phyloP scores from a whole-genome alignment of 1,140 invertebrate genomes.

The Magallana ariakensis region DNA sequence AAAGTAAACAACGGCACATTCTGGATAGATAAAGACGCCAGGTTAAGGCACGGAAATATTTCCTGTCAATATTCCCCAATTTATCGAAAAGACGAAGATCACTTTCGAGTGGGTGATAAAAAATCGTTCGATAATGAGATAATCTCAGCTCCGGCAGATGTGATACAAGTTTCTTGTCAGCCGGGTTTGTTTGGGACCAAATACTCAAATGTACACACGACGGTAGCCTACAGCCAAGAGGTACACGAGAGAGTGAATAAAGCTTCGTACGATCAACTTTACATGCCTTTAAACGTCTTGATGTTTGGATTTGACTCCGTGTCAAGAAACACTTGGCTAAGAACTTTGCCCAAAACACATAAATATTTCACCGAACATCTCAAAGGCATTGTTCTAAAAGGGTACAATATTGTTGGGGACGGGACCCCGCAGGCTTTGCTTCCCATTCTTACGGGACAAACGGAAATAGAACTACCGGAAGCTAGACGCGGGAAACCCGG shows the following conservation, averaged over 20 bases:
- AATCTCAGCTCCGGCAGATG: conserved; percentile 66
- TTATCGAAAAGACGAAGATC: conserved; percentile 61
- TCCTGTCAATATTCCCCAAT: conserved; percentile 70
- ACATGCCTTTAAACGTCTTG: conserved; percentile 85
- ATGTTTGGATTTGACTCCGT: conserved; percentile 96
- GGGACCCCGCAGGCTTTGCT: conserved; percentile 95
- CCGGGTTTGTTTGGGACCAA: conserved; percentile 60
- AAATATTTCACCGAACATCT: conserved; percentile 87
- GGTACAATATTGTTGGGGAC: conserved; percentile 96
- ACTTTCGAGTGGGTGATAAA: conserved; percentile 51
- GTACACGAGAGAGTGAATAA: conserved; percentile 45
- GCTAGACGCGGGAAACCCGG: conserved; percentile 86
- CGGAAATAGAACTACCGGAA: conserved; percentile 85
- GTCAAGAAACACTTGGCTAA: conserved; percentile 91
- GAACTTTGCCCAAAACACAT: conserved; percentile 91
- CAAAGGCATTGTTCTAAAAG: conserved; percentile 86
- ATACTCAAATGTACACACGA: conserved; percentile 75
- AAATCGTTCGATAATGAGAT: conserved; percentile 67
- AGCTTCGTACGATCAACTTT: neutral
- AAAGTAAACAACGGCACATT: conserved; percentile 68
- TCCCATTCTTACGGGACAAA: conserved; percentile 92
- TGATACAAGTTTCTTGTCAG: conserved; percentile 73
- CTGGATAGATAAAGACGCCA: conserved; percentile 58
- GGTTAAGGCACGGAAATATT: conserved; percentile 69
- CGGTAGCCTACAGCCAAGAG: conserved; percentile 64